Conservation (phyloP, 2,888 invertebrate species). For the Drosophila meridionalis region DNA sequence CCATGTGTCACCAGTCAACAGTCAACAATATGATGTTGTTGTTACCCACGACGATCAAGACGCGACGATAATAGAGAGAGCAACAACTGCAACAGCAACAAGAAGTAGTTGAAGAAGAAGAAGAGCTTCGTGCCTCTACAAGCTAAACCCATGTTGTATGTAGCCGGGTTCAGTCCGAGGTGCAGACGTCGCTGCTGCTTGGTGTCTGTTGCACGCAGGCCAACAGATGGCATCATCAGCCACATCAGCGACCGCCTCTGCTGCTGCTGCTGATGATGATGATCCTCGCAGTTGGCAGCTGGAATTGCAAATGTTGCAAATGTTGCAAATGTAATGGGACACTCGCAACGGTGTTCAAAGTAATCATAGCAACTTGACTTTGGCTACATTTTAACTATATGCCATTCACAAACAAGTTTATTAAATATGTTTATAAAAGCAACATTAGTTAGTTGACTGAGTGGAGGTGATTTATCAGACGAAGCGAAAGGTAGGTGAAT, state of each 20-base stretch:
- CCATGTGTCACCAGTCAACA: constrained; percentile 77
- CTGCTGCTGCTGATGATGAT: constrained; percentile 4
- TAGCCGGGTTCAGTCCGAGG: constrained; percentile 19
- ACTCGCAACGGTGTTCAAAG: neutral
- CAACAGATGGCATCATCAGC: constrained; percentile 65
- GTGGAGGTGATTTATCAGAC: neutral
- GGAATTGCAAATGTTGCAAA: constrained; percentile 6
- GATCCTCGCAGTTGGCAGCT: constrained; percentile 14
- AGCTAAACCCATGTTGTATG: constrained; percentile 52
- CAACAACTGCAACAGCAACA: constrained; percentile 18
- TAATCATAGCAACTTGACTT: neutral
- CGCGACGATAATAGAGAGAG: constrained; percentile 67
- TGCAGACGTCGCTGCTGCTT: constrained; percentile 38
- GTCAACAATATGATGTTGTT: constrained; percentile 77
- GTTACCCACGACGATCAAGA: constrained; percentile 59
- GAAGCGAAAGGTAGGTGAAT: neutral
- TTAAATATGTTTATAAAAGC: neutral
- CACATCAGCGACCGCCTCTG: constrained; percentile 22
- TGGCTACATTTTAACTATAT: neutral
- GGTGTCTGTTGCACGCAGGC: constrained; percentile 27
- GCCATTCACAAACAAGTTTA: neutral
- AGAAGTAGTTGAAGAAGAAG: constrained; percentile 3
- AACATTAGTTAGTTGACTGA: neutral
- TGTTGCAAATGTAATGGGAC: constrained; percentile 10
- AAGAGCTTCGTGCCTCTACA: constrained; percentile 36